phyloP scores from a whole-genome alignment of 2,113 vertebrate species.

The Brachyhypopomus occidentalis region DNA sequence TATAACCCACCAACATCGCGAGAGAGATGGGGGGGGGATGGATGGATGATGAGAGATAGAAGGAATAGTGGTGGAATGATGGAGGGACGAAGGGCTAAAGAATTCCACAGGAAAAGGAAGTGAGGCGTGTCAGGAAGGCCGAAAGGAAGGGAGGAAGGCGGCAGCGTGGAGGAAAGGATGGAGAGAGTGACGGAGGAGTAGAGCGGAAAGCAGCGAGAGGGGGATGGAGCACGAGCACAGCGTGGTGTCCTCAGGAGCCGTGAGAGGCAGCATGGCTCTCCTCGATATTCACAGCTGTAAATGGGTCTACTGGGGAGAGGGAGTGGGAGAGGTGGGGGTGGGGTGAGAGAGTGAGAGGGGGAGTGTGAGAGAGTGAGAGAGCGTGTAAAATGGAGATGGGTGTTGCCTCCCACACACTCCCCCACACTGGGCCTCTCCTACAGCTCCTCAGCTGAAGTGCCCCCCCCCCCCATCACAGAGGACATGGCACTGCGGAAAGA shows the following conservation, averaged over 20 bases:
- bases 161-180: no score
- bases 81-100: no score
- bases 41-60: no score
- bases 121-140: no score
- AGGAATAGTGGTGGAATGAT: neutral
- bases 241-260: no score
- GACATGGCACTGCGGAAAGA: no score
- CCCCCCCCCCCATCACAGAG: neutral
- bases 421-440: neutral
- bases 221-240: neutral
- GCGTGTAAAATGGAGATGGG: neutral
- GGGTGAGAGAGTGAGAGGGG: neutral
- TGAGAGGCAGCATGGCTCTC: no score
- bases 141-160: no score
- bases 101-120: no score
- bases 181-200: no score
- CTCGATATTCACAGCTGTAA: neutral
- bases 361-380: constrained; percentile 22
- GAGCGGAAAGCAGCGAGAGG: neutral
- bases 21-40: neutral
- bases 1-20: neutral
- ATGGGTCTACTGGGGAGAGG: neutral
- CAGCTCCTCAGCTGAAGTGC: constrained; percentile 19
- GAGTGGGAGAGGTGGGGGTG: neutral
- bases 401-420: constrained; percentile 29